Percentiles rank a stretch among this genome's conserved stretches.
These are phyloP conservation scores for Eutrigla gurnardus DNA, from an alignment of 2,797 vertebrate genomes.

Conservation along the genomic window DNA sequence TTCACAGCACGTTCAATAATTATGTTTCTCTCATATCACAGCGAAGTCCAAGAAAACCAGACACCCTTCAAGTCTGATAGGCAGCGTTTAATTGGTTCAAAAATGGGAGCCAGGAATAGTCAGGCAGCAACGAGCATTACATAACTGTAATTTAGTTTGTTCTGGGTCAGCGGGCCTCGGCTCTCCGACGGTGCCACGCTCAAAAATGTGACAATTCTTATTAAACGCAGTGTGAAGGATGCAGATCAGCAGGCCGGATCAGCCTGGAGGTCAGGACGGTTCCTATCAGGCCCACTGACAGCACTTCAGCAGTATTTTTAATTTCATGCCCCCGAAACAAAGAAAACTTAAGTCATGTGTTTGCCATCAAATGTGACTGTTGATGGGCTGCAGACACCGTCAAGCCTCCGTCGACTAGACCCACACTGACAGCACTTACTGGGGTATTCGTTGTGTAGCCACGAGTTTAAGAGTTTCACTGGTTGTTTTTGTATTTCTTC, in stretches of 20 bases:
- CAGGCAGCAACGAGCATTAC: conserved; percentile 57
- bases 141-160: conserved; percentile 73
- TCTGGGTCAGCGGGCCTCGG: conserved; percentile 71
- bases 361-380: background rate
- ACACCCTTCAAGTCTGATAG: conserved; percentile 67
- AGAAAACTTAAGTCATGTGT: background rate
- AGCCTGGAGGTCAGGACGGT: conserved; percentile 36
- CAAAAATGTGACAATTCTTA: conserved; percentile 66
- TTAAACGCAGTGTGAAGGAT: conserved; percentile 61
- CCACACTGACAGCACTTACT: background rate
- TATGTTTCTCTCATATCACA: conserved; percentile 48
- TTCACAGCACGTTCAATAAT: conserved; percentile 52
- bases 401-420: background rate
- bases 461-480: background rate
- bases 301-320: conserved; percentile 21
- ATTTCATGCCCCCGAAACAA: conserved; percentile 27
- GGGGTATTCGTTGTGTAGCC: background rate
- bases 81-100: conserved; percentile 72
- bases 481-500: background rate
- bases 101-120: conserved; percentile 69
- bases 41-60: conserved; percentile 59
- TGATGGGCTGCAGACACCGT: background rate
- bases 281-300: conserved; percentile 31
- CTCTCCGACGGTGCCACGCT: conserved; percentile 44
- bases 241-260: conserved; percentile 55